Conservation (phyloP, 2,888 invertebrate genomes). For the Leptinotarsa rubiginosa region DNA sequence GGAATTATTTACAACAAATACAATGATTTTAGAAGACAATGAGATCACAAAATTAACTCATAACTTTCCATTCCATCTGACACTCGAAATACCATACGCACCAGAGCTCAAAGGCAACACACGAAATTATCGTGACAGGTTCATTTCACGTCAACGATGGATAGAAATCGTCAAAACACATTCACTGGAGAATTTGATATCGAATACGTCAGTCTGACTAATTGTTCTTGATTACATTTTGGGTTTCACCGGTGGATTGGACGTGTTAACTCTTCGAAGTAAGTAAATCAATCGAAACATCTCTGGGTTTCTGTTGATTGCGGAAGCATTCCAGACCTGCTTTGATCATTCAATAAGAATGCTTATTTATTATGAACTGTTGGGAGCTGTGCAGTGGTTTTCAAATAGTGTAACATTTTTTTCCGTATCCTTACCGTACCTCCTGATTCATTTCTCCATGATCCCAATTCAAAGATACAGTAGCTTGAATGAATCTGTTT, state of each 20-base stretch:
- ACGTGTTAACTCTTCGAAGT: constrained; percentile 3
- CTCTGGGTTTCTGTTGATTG: not conserved
- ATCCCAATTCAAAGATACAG: too few relatives aligned
- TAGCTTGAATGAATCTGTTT: too few relatives aligned
- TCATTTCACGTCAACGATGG: not conserved
- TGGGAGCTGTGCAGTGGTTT: too few relatives aligned
- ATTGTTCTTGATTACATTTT: constrained; percentile 3
- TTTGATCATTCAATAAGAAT: not conserved
- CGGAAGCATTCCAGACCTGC: not conserved
- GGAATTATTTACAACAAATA: not conserved
- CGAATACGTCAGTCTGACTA: not conserved
- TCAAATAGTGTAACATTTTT: too few relatives aligned
- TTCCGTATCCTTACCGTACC: too few relatives aligned
- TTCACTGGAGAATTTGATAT: not conserved
- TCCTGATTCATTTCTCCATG: too few relatives aligned
- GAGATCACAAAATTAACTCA: not conserved
- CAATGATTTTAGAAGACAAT: not conserved
- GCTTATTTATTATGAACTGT: not conserved
- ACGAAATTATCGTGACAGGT: not conserved
- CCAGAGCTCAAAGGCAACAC: not conserved
- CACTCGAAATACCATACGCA: not conserved
- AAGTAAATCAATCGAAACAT: not conserved
- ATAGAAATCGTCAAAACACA: constrained; percentile 5
- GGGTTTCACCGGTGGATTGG: not conserved
- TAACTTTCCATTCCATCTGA: not conserved